Percentiles rank a stretch among this genome's conserved stretches.
Conservation (phyloP, 2,113 vertebrate species). For the Oriolus oriolus region DNA sequence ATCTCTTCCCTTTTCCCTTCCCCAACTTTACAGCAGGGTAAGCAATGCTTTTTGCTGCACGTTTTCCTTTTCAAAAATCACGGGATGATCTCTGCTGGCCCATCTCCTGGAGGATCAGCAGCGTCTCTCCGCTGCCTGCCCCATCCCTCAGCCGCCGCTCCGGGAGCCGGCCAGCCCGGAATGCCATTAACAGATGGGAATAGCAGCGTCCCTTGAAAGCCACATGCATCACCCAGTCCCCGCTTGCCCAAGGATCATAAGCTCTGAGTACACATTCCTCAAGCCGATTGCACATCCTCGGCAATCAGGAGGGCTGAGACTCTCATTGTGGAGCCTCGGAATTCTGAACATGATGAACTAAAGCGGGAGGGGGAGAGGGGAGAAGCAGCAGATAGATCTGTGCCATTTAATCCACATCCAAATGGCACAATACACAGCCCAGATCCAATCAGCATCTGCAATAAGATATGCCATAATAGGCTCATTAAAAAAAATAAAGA, state of each 20-base stretch:
- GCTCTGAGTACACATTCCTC: constrained; percentile 78
- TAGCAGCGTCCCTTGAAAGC: constrained; percentile 70
- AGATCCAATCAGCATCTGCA: constrained; percentile 66
- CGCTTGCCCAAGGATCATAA: constrained; percentile 71
- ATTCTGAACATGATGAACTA: constrained; percentile 67
- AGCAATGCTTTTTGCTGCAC: background rate
- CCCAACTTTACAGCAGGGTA: background rate
- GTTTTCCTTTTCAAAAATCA: background rate
- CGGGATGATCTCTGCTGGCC: background rate
- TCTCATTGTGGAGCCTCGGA: constrained; percentile 63
- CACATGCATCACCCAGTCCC: constrained; percentile 75
- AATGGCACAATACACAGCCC: constrained; percentile 59
- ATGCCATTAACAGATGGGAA: constrained; percentile 74
- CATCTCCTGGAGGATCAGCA: constrained; percentile 62
- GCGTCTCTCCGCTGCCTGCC: constrained; percentile 35
- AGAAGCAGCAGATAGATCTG: constrained; percentile 66
- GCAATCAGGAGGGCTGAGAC: constrained; percentile 69
- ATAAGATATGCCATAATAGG: constrained; percentile 50
- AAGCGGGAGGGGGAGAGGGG: constrained; percentile 21
- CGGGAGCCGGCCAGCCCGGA: constrained; percentile 55
- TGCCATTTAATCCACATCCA: constrained; percentile 73
- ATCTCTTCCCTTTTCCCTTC: constrained; percentile 17
- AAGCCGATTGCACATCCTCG: constrained; percentile 71
- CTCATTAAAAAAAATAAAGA: constrained; percentile 67
- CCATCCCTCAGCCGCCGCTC: constrained; percentile 38